Evolutionary conservation across 2,797 vertebrate species (phyloP).

Genomic region (Pristis pectinata): DNA sequence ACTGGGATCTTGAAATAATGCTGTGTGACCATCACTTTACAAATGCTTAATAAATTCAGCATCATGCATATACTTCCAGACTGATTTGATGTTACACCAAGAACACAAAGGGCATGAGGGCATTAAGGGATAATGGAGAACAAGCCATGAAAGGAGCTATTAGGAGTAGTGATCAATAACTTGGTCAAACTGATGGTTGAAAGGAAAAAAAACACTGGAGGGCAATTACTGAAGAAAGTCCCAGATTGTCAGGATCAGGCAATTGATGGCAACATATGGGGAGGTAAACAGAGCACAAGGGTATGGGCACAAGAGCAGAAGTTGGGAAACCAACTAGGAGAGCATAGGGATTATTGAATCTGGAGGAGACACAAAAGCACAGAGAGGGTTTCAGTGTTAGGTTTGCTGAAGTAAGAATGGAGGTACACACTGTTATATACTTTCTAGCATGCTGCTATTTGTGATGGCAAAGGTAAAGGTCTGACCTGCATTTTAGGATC

Average conservation of each 20-base stretch:
- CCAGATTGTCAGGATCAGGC: neutral
- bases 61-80: too few species aligned
- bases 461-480: neutral
- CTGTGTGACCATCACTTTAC: neutral
- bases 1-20: neutral
- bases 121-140: too few species aligned
- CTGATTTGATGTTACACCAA: too few species aligned
- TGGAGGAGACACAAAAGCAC: neutral
- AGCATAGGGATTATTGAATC: neutral
- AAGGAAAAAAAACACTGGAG: neutral
- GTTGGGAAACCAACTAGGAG: neutral
- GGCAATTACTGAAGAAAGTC: neutral
- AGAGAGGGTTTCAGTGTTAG: neutral
- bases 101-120: too few species aligned
- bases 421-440: neutral
- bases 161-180: neutral
- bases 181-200: neutral
- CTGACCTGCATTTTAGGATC: neutral
- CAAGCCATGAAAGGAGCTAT: neutral
- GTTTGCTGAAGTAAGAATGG: neutral
- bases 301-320: neutral
- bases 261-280: neutral
- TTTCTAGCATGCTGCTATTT: neutral
- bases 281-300: too few species aligned
- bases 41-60: neutral